Evolutionary conservation across 2,113 vertebrate genomes (phyloP), one percentile per base, ranked within the genome.

Genomic region (Formicarius rufipectus): DNA sequence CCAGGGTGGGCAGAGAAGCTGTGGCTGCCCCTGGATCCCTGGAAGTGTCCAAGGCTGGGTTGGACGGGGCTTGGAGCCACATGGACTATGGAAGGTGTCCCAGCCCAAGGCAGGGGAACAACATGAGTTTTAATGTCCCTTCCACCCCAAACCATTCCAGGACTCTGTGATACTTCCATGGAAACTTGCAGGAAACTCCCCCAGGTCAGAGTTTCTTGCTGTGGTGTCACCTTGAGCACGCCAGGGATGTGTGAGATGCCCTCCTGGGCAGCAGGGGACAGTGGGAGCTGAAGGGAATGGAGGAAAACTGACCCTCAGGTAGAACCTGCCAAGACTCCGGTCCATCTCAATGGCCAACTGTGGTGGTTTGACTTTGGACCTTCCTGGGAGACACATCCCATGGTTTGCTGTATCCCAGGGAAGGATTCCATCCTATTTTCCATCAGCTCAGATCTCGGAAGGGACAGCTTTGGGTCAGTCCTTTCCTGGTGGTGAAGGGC

Each of bases 331-430:
- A 9, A n/a, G 67, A 23, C 63, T 20, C 24, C 72, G 47, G 15
- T 28, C 27, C 30, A 24, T 23, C 18, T n/a, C 0, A 0, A 17
- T 14, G 72, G 22, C 19, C 55, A 78, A n/a, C n/a, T n/a, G n/a
- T n/a, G n/a, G n/a, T n/a, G n/a, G n/a, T n/a, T n/a, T n/a, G n/a
- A n/a, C n/a, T n/a, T n/a, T n/a, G n/a, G n/a, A n/a, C n/a, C n/a
- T n/a, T n/a, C n/a, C n/a, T n/a, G n/a, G n/a, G n/a, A n/a, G n/a
- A n/a, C n/a, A n/a, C n/a, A n/a, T n/a, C n/a, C n/a, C n/a, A n/a
- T n/a, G n/a, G n/a, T n/a, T n/a, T n/a, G n/a, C n/a, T n/a, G n/a
- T n/a, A n/a, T n/a, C n/a, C n/a, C n/a, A n/a, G n/a, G n/a, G n/a
- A n/a, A n/a, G n/a, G n/a, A n/a, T n/a, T n/a, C n/a, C n/a, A n/a